phyloP scores from a whole-genome alignment of 2,888 invertebrate species.

The Rhagium mordax region DNA sequence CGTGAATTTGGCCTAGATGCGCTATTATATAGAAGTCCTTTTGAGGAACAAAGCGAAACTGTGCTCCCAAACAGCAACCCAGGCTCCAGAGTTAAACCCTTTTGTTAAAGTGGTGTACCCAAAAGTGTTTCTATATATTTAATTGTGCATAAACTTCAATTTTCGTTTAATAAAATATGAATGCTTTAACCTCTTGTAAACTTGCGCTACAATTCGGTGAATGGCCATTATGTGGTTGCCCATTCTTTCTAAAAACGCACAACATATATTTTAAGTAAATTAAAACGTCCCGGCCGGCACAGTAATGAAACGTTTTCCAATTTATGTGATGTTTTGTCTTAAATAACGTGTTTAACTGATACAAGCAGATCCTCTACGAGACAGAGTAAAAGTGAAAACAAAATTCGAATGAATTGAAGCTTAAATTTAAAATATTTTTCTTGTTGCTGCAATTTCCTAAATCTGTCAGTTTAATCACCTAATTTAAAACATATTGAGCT shows the following conservation, averaged over 20 bases:
- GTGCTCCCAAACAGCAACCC: not conserved
- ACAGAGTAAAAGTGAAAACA: too few species aligned
- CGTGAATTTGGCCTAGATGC: not conserved
- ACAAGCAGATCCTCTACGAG: not conserved
- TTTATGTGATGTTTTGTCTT: constrained; percentile 18
- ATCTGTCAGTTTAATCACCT: too few species aligned
- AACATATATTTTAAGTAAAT: constrained; percentile 2
- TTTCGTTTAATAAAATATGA: not conserved
- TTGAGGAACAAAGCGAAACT: not conserved
- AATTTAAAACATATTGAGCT: too few species aligned
- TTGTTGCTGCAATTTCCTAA: too few species aligned
- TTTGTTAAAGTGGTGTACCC: not conserved
- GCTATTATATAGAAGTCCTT: not conserved
- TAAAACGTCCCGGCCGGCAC: not conserved
- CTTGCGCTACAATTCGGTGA: not conserved
- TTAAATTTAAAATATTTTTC: too few species aligned
- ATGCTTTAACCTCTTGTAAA: not conserved
- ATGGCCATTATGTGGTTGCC: not conserved
- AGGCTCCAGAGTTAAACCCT: not conserved
- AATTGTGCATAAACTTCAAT: not conserved
- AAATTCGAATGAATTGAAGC: too few species aligned
- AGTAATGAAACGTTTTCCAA: constrained; percentile 15
- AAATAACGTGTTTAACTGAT: constrained; percentile 10
- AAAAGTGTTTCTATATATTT: not conserved
- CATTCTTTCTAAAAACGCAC: not conserved